Evolutionary conservation across 2,113 vertebrate genomes (phyloP).

Genomic region (Lophius piscatorius): DNA sequence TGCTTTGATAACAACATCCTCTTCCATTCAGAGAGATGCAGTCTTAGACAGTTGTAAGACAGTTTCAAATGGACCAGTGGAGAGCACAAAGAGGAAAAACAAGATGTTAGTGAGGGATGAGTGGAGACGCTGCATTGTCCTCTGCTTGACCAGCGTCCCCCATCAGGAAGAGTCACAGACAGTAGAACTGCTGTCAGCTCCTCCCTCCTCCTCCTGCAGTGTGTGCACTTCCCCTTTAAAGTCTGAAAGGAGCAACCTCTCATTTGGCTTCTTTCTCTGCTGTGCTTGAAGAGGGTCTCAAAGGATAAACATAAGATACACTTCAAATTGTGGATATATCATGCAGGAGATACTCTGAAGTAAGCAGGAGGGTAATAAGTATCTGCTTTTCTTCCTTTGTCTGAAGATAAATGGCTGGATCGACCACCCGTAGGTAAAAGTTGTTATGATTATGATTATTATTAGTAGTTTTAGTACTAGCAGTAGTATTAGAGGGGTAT

Average conservation of each 20-base stretch:
- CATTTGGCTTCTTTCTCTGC: background rate
- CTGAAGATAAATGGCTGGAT: no score
- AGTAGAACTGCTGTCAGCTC: background rate
- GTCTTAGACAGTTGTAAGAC: no score
- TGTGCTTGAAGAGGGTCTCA: background rate
- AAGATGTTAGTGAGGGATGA: background rate
- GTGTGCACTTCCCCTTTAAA: constrained; percentile 61
- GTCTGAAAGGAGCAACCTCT: constrained; percentile 16
- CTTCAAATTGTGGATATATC: background rate
- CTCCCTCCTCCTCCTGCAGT: constrained; percentile 32
- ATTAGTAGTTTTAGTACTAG: no score
- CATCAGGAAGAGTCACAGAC: constrained; percentile 12
- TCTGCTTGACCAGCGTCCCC: background rate
- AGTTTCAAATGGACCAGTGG: no score
- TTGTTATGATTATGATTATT: background rate
- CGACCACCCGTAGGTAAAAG: constrained; percentile 38
- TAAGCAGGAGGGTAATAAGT: constrained; percentile 5
- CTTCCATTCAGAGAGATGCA: constrained; percentile 5
- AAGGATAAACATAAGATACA: constrained; percentile 14
- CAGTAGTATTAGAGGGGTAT: no score
- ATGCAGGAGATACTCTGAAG: background rate
- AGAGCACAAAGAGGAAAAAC: no score
- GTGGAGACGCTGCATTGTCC: background rate
- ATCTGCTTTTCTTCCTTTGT: constrained; percentile 1
- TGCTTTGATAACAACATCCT: constrained; percentile 4